Base-by-base conservation (phyloP, 2,113 vertebrate species). In the Mobula birostris region DNA sequence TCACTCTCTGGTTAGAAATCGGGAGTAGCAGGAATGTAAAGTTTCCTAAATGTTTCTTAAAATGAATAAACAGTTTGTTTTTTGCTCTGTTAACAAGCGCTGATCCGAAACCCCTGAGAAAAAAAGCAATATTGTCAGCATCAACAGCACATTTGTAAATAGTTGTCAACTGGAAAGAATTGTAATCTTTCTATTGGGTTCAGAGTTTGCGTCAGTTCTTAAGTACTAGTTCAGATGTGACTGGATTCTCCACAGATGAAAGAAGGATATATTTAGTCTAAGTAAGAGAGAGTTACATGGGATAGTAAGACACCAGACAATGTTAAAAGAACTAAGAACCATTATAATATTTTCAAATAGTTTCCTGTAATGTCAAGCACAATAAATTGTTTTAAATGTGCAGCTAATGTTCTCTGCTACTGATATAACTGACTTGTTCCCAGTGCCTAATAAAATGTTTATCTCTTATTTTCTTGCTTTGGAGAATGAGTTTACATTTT, bases 401-500 rank as follows among this genome's bases (percentile, higher is more conserved):
- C 36, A 72, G 66, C 40, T 93, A 48, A 74, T 27, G 11, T 74
- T 29, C 32, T 5, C 66, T 36, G 21, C 32, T 68, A 93, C 40
- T 93, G 27, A 74, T 74, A 40, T 72, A 76, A 48, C 70, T 76
- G 70, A 74, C 48, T 15, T 93, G 21, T 76, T 32, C 91, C 68
- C 91, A 93, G 68, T 27, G 36, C 21, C 9, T 7, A 87, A 12
- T 87, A 61, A 87, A 87, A 85, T 48, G 82, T 58, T 85, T 58
- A 85, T 85, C 11, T 85, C 40, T 70, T 76, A 93, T 93, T 72
- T 93, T 56, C 68, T 76, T 74, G 40, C 70, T 29, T 27, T 14
- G 68, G 32, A 92, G 70, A 21, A 92, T 66, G 85, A 93, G 68
- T 92, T 92, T 92, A 70, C 7, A 27, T 48, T 72, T 92, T 74